Evolutionary conservation across 2,797 vertebrate species (phyloP).

Genomic region (Chaunax sp.): DNA sequence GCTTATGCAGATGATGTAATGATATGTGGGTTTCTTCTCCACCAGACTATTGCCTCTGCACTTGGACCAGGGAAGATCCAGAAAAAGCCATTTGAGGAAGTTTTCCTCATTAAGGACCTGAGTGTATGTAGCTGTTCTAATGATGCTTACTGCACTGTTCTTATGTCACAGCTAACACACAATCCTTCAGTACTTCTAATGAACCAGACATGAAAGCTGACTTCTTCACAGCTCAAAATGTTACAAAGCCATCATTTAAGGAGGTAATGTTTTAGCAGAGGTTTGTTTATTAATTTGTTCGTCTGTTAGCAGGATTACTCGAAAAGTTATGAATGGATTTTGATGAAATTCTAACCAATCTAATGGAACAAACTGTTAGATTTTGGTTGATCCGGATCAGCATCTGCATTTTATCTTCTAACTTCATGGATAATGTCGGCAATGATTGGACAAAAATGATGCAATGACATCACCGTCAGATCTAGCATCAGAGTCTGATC

Average conservation of each 20-base stretch:
- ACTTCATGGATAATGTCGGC: too few relatives aligned
- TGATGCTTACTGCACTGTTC: neutral
- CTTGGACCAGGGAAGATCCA: slow-evolving; percentile 87
- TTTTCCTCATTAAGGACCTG: slow-evolving; percentile 85
- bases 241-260: neutral
- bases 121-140: slow-evolving; percentile 76
- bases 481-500: too few relatives aligned
- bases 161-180: neutral
- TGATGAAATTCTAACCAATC: too few relatives aligned
- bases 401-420: too few relatives aligned
- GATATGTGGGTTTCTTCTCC: slow-evolving; percentile 3
- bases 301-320: too few relatives aligned
- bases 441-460: too few relatives aligned
- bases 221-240: neutral
- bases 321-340: too few relatives aligned
- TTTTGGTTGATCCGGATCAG: too few relatives aligned
- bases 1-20: neutral
- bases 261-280: neutral
- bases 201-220: neutral
- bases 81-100: slow-evolving; percentile 83
- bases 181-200: neutral
- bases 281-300: too few relatives aligned
- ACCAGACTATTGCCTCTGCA: slow-evolving; percentile 84
- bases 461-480: too few relatives aligned
- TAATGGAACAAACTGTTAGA: too few relatives aligned